These are phyloP conservation scores for Phaethornis superciliosus DNA, from an alignment of 2,113 vertebrate species.

Conservation along the genomic window DNA sequence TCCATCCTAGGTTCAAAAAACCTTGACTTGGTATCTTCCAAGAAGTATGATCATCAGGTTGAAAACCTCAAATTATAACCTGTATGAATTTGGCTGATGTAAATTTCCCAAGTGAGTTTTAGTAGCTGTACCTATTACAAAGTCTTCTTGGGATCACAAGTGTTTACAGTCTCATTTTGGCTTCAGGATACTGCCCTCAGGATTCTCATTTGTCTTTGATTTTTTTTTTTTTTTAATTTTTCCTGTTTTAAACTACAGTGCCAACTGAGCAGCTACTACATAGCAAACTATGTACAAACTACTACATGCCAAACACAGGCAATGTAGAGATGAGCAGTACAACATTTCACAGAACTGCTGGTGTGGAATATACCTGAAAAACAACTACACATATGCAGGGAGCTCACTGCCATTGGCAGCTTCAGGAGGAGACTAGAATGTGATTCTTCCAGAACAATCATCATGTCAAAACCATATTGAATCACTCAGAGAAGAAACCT, in stretches of 20 bases:
- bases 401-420: not conserved
- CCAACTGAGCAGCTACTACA: not conserved
- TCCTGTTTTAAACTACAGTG: not conserved
- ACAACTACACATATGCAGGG: not conserved
- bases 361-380: not conserved
- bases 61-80: not conserved
- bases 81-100: not conserved
- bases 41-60: not conserved
- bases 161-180: not conserved
- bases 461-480: constrained; percentile 27
- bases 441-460: not conserved
- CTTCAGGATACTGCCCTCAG: not conserved
- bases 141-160: not conserved
- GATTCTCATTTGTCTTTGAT: not conserved
- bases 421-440: not conserved
- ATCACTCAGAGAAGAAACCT: not conserved
- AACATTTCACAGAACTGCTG: not conserved
- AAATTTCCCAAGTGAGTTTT: constrained; percentile 18
- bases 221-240: not conserved
- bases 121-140: constrained; percentile 10
- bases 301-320: accelerated
- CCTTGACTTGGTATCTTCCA: not conserved
- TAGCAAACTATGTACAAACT: no score
- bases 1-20: not conserved
- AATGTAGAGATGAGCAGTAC: not conserved